Percentiles rank a stretch among this genome's conserved stretches.
These are phyloP conservation scores for Procambarus clarkii DNA, from an alignment of 1,140 invertebrate genomes.

Conservation along the genomic window DNA sequence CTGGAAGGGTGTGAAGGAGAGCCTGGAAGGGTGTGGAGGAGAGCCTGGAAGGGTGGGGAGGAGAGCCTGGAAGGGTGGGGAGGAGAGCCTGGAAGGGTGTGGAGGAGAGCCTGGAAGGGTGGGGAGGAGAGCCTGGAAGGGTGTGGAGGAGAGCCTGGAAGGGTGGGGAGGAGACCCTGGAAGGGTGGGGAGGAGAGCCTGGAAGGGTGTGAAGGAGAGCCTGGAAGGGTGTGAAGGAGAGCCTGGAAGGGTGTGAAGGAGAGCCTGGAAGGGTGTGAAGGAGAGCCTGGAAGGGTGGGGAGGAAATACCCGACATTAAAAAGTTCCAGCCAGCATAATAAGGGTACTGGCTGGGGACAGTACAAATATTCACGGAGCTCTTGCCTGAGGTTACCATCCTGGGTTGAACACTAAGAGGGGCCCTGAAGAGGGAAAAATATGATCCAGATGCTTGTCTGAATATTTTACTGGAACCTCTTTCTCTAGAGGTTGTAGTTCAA, in stretches of 20 bases:
- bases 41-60: not conserved
- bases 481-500: too few species aligned
- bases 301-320: too few species aligned
- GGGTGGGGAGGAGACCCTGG: not conserved
- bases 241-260: not conserved
- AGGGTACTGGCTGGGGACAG: too few species aligned
- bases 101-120: not conserved
- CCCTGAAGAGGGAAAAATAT: too few species aligned
- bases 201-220: not conserved
- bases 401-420: too few species aligned
- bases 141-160: not conserved
- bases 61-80: not conserved
- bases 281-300: not conserved
- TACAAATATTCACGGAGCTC: too few species aligned
- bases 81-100: not conserved
- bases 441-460: too few species aligned
- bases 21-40: not conserved
- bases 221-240: not conserved
- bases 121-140: not conserved
- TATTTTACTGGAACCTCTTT: too few species aligned
- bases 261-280: not conserved
- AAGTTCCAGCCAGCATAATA: too few species aligned
- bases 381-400: too few species aligned
- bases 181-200: not conserved
- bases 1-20: not conserved